Percentiles rank a stretch among this genome's conserved stretches.
Evolutionary conservation across 2,113 vertebrate genomes (phyloP).

Genomic region (Microcebus ravelobensis): DNA sequence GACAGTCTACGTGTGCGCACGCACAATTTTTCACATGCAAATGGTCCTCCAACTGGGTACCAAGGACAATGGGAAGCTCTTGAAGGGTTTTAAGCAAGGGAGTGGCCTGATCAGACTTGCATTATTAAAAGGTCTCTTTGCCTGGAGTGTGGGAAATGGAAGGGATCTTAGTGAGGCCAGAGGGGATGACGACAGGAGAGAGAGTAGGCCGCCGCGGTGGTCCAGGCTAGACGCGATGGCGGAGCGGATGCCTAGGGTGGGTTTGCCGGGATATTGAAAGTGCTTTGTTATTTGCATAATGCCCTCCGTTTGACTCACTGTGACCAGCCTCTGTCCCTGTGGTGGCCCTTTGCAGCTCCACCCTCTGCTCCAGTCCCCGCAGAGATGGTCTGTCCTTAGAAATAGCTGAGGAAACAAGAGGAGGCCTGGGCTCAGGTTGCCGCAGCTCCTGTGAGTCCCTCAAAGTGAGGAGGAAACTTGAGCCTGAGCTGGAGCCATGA

Average conservation of each 20-base stretch:
- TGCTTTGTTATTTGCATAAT: neutral
- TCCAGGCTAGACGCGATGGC: neutral
- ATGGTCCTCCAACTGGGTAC: neutral
- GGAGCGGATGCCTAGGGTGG: neutral
- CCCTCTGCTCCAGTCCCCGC: neutral
- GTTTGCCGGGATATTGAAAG: neutral
- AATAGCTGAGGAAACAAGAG: neutral
- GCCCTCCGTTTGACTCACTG: neutral
- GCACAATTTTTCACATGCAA: neutral
- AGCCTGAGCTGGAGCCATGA: neutral
- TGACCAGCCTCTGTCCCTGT: neutral
- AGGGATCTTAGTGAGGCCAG: neutral
- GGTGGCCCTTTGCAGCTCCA: neutral
- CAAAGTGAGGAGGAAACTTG: neutral
- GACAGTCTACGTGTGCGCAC: accelerated
- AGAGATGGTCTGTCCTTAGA: neutral
- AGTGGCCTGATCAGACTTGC: neutral
- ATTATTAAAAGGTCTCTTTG: conserved; percentile 7
- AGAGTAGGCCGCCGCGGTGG: accelerated
- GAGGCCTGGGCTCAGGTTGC: neutral
- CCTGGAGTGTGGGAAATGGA: neutral
- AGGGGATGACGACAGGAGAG: neutral
- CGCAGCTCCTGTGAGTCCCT: neutral
- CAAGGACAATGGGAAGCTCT: neutral
- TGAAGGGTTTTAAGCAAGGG: neutral